phyloP scores from a whole-genome alignment of 2,888 invertebrate genomes.

The Drosophila infuscata region DNA sequence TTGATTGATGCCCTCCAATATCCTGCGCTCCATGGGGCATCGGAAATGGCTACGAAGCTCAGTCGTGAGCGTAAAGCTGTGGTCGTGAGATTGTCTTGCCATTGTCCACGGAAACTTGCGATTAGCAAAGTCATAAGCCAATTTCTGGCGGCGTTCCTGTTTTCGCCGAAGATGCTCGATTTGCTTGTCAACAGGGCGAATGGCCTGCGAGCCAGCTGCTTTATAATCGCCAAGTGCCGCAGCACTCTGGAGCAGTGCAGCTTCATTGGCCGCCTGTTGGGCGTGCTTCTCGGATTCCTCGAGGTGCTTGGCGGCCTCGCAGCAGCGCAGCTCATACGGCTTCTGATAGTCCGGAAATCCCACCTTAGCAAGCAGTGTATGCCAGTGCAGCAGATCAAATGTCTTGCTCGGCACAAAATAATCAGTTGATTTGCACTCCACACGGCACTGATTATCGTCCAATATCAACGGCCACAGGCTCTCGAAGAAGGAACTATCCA shows the following conservation, averaged over 20 bases:
- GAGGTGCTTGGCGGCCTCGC: conserved; percentile 25
- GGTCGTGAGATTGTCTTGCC: conserved; percentile 55
- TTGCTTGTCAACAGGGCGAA: conserved; percentile 56
- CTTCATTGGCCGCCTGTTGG: conserved; percentile 21
- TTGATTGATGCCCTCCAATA: conserved; percentile 61
- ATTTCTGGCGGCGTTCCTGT: conserved; percentile 56
- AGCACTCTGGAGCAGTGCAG: conserved; percentile 7
- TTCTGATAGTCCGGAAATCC: conserved; percentile 60
- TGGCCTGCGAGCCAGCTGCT: conserved; percentile 24
- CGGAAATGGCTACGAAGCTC: conserved; percentile 51
- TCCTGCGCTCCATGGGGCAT: conserved; percentile 55
- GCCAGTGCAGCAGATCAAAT: conserved; percentile 69
- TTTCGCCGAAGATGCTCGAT: conserved; percentile 25
- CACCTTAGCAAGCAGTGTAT: conserved; percentile 61
- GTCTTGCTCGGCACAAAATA: conserved; percentile 63
- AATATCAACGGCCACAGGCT: conserved; percentile 79
- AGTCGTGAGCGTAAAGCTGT: conserved; percentile 48
- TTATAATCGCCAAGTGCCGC: conserved; percentile 17
- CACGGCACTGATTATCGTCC: conserved; percentile 68
- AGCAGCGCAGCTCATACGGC: conserved; percentile 58
- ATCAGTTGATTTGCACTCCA: conserved; percentile 40
- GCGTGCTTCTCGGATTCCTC: conserved; percentile 30
- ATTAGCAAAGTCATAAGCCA: conserved; percentile 76
- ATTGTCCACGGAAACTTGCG: conserved; percentile 73
- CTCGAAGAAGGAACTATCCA: conserved; percentile 68